A percentile compares a stretch with the other conserved stretches of the same genome.
Evolutionary conservation across 2,797 vertebrate species (phyloP).

Genomic region (Distichodus sexfasciatus): DNA sequence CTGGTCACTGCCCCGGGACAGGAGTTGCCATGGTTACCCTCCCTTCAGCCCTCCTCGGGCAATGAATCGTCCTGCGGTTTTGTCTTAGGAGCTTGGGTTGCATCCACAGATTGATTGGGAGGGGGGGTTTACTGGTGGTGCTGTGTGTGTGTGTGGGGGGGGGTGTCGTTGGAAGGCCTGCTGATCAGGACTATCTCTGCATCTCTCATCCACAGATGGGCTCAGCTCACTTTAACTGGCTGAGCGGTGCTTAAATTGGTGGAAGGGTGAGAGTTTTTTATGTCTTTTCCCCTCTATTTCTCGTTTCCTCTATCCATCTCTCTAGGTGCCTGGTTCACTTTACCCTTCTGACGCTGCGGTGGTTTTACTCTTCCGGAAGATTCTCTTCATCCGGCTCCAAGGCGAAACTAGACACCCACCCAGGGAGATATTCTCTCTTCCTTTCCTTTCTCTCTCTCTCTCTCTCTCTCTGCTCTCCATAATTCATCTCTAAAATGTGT

Average conservation of each 20-base stretch:
- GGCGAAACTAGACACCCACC: conserved; percentile 52
- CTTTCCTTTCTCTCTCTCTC: conserved; percentile 16
- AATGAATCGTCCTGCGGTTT: conserved; percentile 53
- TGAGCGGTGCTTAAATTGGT: conserved; percentile 11
- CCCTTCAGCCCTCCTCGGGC: conserved; percentile 62
- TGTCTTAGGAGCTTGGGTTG: conserved; percentile 51
- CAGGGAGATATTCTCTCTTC: conserved; percentile 40
- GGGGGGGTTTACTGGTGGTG: too few relatives aligned
- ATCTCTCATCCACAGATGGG: conserved; percentile 46
- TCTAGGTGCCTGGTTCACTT: conserved; percentile 45
- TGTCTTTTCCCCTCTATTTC: conserved; percentile 31
- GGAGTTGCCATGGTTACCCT: conserved; percentile 66
- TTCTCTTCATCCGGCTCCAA: conserved; percentile 42
- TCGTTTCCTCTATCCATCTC: conserved; percentile 40
- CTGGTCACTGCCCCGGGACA: conserved; percentile 72
- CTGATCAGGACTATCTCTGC: conserved; percentile 59
- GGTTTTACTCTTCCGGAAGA: conserved; percentile 51
- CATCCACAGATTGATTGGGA: conserved; percentile 48
- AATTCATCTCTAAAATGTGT: conserved; percentile 31
- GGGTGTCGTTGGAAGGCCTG: conserved; percentile 37
- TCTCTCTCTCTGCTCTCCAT: conserved; percentile 7
- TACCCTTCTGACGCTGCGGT: conserved; percentile 39
- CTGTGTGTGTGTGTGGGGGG: too few relatives aligned
- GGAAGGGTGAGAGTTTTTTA: background rate
- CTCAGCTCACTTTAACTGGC: conserved; percentile 21